These are phyloP conservation scores for Danio tinwini DNA, from an alignment of 2,797 vertebrate genomes.

Conservation along the genomic window DNA sequence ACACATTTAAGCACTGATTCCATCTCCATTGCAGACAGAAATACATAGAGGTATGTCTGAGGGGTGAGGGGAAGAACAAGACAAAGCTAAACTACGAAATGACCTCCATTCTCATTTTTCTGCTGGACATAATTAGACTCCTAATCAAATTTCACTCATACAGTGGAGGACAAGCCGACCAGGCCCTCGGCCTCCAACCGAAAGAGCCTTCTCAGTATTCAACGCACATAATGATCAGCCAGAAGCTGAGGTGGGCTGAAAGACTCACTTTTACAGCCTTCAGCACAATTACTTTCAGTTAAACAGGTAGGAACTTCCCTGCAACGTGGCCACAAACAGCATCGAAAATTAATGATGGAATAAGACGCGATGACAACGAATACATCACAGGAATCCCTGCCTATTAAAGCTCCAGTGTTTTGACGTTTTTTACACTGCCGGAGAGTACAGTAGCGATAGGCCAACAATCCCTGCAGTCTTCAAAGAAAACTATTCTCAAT, in stretches of 20 bases:
- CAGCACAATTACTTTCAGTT: slow-evolving; percentile 48
- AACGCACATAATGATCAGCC: slow-evolving; percentile 43
- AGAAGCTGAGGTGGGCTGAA: slow-evolving; percentile 24
- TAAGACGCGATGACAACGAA: slow-evolving; percentile 28
- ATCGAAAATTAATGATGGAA: slow-evolving; percentile 43
- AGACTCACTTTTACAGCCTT: slow-evolving; percentile 30
- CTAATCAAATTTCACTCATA: slow-evolving; percentile 54
- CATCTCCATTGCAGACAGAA: not conserved
- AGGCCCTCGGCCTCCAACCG: slow-evolving; percentile 9
- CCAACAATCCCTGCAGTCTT: slow-evolving; percentile 46
- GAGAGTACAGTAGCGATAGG: slow-evolving; percentile 44
- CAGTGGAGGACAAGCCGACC: slow-evolving; percentile 43
- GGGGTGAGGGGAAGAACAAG: not conserved
- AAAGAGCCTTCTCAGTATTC: slow-evolving; percentile 34
- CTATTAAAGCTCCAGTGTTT: slow-evolving; percentile 48
- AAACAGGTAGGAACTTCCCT: slow-evolving; percentile 41
- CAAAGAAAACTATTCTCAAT: slow-evolving; percentile 70
- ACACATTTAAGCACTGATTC: not conserved
- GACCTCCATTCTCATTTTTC: slow-evolving; percentile 18
- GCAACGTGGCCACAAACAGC: slow-evolving; percentile 26
- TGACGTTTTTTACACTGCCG: slow-evolving; percentile 37
- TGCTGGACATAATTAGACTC: slow-evolving; percentile 45
- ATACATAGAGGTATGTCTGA: not conserved
- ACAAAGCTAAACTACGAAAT: not conserved
- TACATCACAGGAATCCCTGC: slow-evolving; percentile 45